A percentile compares a stretch with the other conserved stretches of the same genome.
phyloP scores from a whole-genome alignment of 2,113 vertebrate species.

The Sprattus sprattus region DNA sequence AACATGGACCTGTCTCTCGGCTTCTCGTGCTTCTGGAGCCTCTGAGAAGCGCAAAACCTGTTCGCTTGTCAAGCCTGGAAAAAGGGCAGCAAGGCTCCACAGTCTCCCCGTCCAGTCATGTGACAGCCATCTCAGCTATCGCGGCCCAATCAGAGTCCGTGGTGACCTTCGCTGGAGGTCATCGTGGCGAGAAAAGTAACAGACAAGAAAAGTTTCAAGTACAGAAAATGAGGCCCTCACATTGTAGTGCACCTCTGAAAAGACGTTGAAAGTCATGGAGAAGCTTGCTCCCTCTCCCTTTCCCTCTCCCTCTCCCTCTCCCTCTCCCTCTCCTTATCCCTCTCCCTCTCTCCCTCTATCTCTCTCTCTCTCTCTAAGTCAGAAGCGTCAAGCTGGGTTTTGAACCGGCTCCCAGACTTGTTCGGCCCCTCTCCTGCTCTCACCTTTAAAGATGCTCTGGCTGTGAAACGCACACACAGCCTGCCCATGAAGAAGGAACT shows the following conservation, averaged over 20 bases:
- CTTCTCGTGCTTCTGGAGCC: neutral
- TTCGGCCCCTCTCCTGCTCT: constrained; percentile 55
- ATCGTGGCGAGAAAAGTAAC: neutral
- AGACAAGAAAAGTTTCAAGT: neutral
- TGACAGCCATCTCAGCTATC: neutral
- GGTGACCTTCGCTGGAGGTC: neutral
- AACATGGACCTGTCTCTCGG: constrained; percentile 28
- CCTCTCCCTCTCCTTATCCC: constrained; percentile 25
- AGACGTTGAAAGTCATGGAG: constrained; percentile 52
- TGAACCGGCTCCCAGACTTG: constrained; percentile 64
- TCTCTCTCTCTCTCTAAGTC: constrained; percentile 28
- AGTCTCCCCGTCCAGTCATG: neutral
- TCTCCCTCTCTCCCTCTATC: constrained; percentile 30
- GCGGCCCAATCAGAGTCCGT: neutral
- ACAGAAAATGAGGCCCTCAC: neutral
- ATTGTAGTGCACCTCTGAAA: neutral
- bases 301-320: constrained; percentile 24
- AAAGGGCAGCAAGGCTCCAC: constrained; percentile 19
- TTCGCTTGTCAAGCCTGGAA: constrained; percentile 21
- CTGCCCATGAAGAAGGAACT: constrained; percentile 40
- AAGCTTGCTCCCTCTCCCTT: constrained; percentile 23
- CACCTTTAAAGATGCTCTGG: constrained; percentile 42
- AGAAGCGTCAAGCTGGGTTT: constrained; percentile 61
- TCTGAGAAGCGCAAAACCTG: constrained; percentile 22
- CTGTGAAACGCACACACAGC: constrained; percentile 4